phyloP scores from a whole-genome alignment of 2,888 invertebrate genomes.

The Limenitis camilla region DNA sequence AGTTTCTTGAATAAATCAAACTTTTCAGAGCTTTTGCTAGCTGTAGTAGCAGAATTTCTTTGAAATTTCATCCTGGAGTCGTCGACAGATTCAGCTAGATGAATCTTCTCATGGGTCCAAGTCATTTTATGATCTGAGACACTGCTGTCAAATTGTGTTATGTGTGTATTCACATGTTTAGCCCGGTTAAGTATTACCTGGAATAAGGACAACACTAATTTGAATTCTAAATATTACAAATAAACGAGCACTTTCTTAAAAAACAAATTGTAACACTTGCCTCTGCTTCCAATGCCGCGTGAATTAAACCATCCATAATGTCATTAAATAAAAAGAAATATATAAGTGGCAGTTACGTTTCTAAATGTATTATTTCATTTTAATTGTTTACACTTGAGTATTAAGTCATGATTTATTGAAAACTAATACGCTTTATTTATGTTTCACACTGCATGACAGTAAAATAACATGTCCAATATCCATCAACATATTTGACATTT shows the following conservation, averaged over 20 bases:
- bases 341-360: constrained; percentile 57
- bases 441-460: constrained; percentile 73
- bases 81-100: constrained; percentile 66
- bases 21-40: constrained; percentile 54
- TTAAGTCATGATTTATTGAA: constrained; percentile 72
- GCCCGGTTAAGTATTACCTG: constrained; percentile 68
- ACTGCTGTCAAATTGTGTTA: constrained; percentile 65
- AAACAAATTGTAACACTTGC: constrained; percentile 47
- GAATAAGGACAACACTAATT: constrained; percentile 32
- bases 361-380: constrained; percentile 62
- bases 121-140: constrained; percentile 71
- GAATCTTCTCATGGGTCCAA: constrained; percentile 71
- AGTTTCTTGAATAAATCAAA: constrained; percentile 71
- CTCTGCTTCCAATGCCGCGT: constrained; percentile 75
- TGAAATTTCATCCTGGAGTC: constrained; percentile 68
- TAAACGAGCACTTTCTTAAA: constrained; percentile 27
- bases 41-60: constrained; percentile 54
- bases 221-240: constrained; percentile 14
- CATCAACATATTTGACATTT: constrained; percentile 68
- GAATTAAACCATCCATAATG: constrained; percentile 75
- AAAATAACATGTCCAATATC: constrained; percentile 72
- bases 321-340: constrained; percentile 68
- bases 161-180: constrained; percentile 67
- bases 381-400: constrained; percentile 61
- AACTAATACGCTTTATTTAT: constrained; percentile 73